Percentiles rank a stretch among this genome's conserved stretches.
These are phyloP conservation scores for Caenorhabditis drosophilae DNA, from an alignment of 2,888 invertebrate genomes.

Conservation along the genomic window DNA sequence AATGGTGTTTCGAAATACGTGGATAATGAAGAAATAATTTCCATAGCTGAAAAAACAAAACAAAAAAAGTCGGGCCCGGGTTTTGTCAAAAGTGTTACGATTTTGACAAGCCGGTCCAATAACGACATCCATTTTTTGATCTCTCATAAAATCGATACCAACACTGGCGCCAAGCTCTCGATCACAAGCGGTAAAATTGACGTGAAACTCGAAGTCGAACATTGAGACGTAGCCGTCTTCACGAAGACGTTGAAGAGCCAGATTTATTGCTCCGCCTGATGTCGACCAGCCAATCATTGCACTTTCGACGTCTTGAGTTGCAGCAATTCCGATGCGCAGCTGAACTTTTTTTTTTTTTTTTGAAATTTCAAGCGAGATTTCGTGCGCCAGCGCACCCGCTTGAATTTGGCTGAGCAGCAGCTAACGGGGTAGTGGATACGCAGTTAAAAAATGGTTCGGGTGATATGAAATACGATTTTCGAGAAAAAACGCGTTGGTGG, in stretches of 20 bases:
- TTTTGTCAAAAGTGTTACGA: conserved; percentile 10
- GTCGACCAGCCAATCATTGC: conserved; percentile 32
- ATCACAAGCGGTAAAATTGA: conserved; percentile 42
- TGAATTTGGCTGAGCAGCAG: too few relatives aligned
- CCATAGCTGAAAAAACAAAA: conserved; percentile 30
- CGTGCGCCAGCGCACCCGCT: too few relatives aligned
- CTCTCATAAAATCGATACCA: conserved; percentile 44
- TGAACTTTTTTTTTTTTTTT: too few relatives aligned
- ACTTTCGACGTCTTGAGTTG: conserved; percentile 35
- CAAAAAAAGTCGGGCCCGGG: not conserved
- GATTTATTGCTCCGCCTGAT: conserved; percentile 50
- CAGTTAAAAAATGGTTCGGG: too few relatives aligned
- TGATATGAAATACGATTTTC: too few relatives aligned
- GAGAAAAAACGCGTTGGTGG: too few relatives aligned
- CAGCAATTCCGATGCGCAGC: conserved; percentile 76
- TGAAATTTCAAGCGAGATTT: too few relatives aligned
- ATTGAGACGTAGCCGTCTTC: conserved; percentile 42
- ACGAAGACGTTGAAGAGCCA: conserved; percentile 47
- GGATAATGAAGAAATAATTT: conserved; percentile 36
- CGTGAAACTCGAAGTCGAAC: conserved; percentile 39
- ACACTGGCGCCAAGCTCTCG: conserved; percentile 19
- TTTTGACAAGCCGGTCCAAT: conserved; percentile 53
- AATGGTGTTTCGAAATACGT: conserved; percentile 45
- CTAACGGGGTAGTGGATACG: too few relatives aligned
- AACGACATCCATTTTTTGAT: conserved; percentile 41